Evolutionary conservation across 2,888 invertebrate genomes (phyloP), one percentile per base, ranked within the genome.

Genomic region (Scaptomyza caliginosa): DNA sequence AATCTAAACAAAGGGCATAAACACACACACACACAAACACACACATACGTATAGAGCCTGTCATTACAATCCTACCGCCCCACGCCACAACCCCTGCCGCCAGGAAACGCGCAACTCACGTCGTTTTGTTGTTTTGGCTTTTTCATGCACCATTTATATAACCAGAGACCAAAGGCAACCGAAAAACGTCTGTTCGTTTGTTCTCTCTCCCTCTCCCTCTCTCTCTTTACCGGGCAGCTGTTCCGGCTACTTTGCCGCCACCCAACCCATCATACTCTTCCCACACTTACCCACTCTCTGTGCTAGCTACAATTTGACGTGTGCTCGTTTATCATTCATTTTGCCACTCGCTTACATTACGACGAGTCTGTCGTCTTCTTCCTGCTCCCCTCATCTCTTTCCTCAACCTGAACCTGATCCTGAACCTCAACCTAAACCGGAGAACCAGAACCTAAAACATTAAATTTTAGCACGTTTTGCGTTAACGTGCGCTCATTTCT

Each of bases 251-350:
- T 30, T 28, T 55, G 38, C 30, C 26, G 16, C 16, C 26, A 13
- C 1, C 8, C 1, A n/a, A n/a, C 7, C n/a, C 24, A 26, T 19
- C 21, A 3, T 11, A 13, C 11, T 16, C 3, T 24, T 24, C 17
- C 28, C 23, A 11, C 45, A 8, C 16, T 11, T 11, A 26, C 6
- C 16, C 19, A 4, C 16, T 17, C 10, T 51, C 19, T 11, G 40
- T 55, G 38, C 32, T 48, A 60, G 79, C 75, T 67, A 73, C 45
- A 70, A 74, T 79, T 83, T 88, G 88, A 89, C 88, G 89, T 88
- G 86, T 81, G 83, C 88, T 86, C 89, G 84, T 88, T 88, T 88
- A 88, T 86, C 89, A 88, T 86, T 88, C 86, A 88, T 86, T 86
- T 78, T 85, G 86, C 79, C 79, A 77, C 83, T 86, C 87, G 72